Conservation (phyloP, 1,140 invertebrate genomes). For the Homarus americanus region DNA sequence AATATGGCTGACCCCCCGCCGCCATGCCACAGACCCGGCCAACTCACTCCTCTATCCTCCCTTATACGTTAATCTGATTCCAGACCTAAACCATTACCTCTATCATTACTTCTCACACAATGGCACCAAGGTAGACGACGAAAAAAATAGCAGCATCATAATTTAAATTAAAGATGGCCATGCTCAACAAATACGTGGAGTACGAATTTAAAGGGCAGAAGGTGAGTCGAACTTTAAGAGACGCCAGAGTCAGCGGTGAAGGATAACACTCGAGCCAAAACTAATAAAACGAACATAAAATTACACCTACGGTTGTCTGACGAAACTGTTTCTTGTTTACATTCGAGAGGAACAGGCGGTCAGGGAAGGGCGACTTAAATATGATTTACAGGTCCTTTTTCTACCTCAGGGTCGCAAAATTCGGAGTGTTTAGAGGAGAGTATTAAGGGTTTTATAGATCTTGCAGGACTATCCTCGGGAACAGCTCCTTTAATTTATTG, state of each 20-base stretch:
- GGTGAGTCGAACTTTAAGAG: neutral
- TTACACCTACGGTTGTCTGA: slow-evolving; percentile 59
- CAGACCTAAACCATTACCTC: slow-evolving; percentile 55
- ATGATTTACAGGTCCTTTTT: neutral
- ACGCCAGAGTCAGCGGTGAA: neutral
- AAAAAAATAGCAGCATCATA: slow-evolving; percentile 22
- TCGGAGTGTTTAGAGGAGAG: neutral
- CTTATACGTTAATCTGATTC: slow-evolving; percentile 71
- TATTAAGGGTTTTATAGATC: neutral
- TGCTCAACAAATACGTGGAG: slow-evolving; percentile 2
- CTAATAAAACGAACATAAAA: slow-evolving; percentile 70
- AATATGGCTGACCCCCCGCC: slow-evolving; percentile 68
- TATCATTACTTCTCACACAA: slow-evolving; percentile 65
- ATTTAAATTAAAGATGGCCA: slow-evolving; percentile 54
- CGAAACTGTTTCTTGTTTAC: slow-evolving; percentile 50
- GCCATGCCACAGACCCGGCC: slow-evolving; percentile 47
- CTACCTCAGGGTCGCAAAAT: neutral
- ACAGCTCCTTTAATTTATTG: slow-evolving; percentile 1
- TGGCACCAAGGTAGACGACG: slow-evolving; percentile 22
- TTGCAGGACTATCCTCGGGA: neutral
- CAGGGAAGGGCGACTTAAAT: neutral
- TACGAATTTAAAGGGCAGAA: slow-evolving; percentile 11
- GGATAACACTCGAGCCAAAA: slow-evolving; percentile 14
- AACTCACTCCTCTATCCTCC: slow-evolving; percentile 61
- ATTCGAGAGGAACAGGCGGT: neutral